Evolutionary conservation across 2,113 vertebrate species (phyloP), one percentile per base, ranked within the genome.

Genomic region (Conger conger): DNA sequence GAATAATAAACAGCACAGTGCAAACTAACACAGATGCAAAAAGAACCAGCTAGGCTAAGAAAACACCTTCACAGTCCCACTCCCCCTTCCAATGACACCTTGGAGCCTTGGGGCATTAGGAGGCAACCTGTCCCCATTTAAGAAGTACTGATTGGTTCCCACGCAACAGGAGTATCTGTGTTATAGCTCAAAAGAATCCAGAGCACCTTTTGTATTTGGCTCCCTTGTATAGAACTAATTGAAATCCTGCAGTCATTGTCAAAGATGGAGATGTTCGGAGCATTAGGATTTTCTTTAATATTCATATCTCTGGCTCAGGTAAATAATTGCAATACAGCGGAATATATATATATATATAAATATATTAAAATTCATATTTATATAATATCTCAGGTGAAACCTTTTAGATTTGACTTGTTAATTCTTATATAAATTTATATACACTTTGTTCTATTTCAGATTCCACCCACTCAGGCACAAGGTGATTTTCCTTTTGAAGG

Each of bases 211-310:
- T 93, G 89, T 92, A 85, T 92, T 90, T 83, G 89, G 87, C 88
- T 90, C 80, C 87, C 91, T 90, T 90, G 45, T 91, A 93, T 88
- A 91, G 88, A 93, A 91, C 88, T 91, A 91, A 93, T 93, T 93
- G 89, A 91, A 90, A 92, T 89, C 87, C 82, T 3, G 16, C 87
- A 86, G 81, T 93, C 89, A 90, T 85, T 90, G 89, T 92, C 87
- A 93, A 94, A 92, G 89, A 95, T 94, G 94, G 92, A 91, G 93
- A 92, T 82, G 79, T 86, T 93, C 86, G 91, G 91, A 92, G 90
- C 91, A 20, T 80, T 93, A 89, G 33, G 92, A 68, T 90, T 95
- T 91, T 93, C 87, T 87, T 90, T 94, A 87, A 84, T 89, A 63
- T 86, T 93, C 85, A 86, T 91, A 54, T 91, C 87, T 92, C 87